phyloP scores from a whole-genome alignment of 2,888 invertebrate species.

The Eubasilissa splendida region DNA sequence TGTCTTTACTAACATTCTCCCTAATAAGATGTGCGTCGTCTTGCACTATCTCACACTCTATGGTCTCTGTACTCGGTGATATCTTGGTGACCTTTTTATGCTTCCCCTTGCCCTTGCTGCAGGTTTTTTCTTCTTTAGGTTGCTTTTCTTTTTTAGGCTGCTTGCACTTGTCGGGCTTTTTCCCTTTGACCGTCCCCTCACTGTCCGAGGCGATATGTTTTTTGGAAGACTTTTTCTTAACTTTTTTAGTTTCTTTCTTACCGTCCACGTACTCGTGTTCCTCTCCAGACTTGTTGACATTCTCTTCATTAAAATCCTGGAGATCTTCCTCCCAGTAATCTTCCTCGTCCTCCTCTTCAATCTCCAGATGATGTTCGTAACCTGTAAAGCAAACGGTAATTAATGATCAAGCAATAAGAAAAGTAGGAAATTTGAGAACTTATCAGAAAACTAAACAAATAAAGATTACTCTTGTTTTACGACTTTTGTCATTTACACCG shows the following conservation, averaged over 20 bases:
- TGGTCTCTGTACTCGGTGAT: slow-evolving; percentile 12
- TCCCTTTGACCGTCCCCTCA: slow-evolving; percentile 8
- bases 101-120: slow-evolving; percentile 61
- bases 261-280: slow-evolving; percentile 11
- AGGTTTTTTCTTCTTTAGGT: slow-evolving; percentile 41
- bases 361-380: slow-evolving; percentile 69
- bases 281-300: slow-evolving; percentile 62
- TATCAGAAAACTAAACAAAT: too few relatives aligned
- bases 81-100: slow-evolving; percentile 59
- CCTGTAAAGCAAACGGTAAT: slow-evolving; percentile 62
- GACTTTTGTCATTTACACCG: too few relatives aligned
- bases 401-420: too few relatives aligned
- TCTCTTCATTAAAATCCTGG: slow-evolving; percentile 10
- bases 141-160: slow-evolving; percentile 33
- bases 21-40: slow-evolving; percentile 3
- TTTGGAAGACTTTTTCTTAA: slow-evolving; percentile 43
- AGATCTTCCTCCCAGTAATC: slow-evolving; percentile 59
- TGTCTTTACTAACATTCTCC: too few relatives aligned
- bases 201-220: slow-evolving; percentile 5
- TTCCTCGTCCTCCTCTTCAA: slow-evolving; percentile 62
- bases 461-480: too few relatives aligned
- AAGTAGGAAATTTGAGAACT: too few relatives aligned
- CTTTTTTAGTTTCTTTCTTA: slow-evolving; percentile 46
- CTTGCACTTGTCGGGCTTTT: slow-evolving; percentile 60
- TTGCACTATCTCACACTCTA: slow-evolving; percentile 41